Conservation (phyloP, 2,113 vertebrate genomes). For the Nothobranchius kuhntae region DNA sequence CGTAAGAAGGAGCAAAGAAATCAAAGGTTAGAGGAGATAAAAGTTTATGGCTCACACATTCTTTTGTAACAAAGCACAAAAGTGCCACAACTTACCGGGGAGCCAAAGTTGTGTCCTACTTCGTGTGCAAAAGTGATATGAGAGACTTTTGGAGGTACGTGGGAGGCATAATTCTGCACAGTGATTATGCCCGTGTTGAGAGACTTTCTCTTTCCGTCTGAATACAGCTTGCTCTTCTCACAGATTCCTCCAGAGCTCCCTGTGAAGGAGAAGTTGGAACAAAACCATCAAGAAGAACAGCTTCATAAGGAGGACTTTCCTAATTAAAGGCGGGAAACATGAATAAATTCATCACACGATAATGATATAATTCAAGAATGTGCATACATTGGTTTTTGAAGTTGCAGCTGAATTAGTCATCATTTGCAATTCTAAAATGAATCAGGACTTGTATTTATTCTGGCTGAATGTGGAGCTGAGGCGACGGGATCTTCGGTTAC, state of each 20-base stretch:
- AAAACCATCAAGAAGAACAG: not conserved
- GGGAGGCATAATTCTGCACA: conserved; percentile 98
- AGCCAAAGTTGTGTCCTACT: conserved; percentile 99
- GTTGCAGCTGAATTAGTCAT: not conserved
- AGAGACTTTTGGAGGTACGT: conserved; percentile 97
- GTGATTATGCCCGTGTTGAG: conserved; percentile 99
- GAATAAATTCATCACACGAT: conserved; percentile 3
- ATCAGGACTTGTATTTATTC: no score
- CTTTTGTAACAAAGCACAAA: conserved; percentile 12
- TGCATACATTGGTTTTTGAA: conserved; percentile 7
- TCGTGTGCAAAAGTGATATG: conserved; percentile 99
- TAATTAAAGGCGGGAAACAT: not conserved
- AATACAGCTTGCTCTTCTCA: conserved; percentile 98
- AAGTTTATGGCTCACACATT: conserved; percentile 13
- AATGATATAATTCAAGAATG: not conserved
- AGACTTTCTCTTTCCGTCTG: conserved; percentile 98
- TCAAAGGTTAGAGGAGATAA: conserved; percentile 28
- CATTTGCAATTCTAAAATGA: not conserved
- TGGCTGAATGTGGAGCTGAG: not conserved
- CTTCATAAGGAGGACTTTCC: not conserved
- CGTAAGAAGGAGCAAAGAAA: not conserved
- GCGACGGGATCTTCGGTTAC: conserved; percentile 65
- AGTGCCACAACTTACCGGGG: conserved; percentile 87
- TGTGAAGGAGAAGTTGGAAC: conserved; percentile 60
- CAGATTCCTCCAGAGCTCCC: conserved; percentile 99